Evolutionary conservation across 2,113 vertebrate genomes (phyloP).

Genomic region (Embiotoca jacksoni): DNA sequence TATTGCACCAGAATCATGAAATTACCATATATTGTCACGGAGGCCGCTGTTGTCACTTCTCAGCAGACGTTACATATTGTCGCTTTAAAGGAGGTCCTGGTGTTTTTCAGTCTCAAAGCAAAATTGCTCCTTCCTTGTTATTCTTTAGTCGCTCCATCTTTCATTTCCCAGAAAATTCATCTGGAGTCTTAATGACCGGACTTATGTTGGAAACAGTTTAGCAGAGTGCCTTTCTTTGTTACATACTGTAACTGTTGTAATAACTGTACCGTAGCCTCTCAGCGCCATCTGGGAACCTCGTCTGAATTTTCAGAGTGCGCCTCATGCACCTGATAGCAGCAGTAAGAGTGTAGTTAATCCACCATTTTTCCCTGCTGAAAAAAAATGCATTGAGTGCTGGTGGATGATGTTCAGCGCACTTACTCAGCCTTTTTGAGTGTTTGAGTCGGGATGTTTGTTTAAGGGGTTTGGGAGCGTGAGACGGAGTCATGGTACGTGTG

Average conservation of each 20-base stretch:
- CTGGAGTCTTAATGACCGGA: background rate
- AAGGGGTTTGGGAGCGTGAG: background rate
- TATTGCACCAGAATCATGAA: too few relatives aligned
- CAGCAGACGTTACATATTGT: too few relatives aligned
- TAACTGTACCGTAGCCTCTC: conserved; percentile 16
- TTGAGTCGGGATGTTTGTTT: background rate
- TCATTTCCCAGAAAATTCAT: background rate
- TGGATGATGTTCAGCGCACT: background rate
- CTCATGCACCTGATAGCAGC: conserved; percentile 40
- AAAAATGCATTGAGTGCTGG: background rate
- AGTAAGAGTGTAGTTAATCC: background rate
- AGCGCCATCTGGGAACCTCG: conserved; percentile 47
- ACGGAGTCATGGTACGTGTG: too few relatives aligned
- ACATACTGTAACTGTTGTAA: conserved; percentile 1
- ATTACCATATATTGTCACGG: too few relatives aligned
- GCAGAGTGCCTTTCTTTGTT: background rate
- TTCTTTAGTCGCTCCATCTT: background rate
- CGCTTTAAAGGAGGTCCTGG: too few relatives aligned
- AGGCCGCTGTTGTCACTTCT: too few relatives aligned
- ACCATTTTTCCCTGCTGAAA: background rate
- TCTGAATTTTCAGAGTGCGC: conserved; percentile 11
- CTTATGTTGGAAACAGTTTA: background rate
- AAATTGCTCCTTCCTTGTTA: too few relatives aligned
- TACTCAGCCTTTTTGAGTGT: background rate
- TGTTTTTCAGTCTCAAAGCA: too few relatives aligned